Base-by-base conservation (phyloP, 2,113 vertebrate species). In the Hypocryptadius cinnamomeus region DNA sequence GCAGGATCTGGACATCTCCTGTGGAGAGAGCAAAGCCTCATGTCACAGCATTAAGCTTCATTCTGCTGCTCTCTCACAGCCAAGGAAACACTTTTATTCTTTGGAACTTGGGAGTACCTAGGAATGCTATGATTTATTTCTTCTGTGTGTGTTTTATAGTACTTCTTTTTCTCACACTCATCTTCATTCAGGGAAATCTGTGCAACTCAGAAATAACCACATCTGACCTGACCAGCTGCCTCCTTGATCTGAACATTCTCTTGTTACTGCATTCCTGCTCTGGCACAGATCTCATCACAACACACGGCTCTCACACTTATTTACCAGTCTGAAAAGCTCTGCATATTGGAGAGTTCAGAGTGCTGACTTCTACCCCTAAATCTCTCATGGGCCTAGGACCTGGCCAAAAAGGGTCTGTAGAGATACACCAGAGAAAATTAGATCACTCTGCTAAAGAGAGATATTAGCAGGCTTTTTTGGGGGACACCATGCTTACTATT, bases 241-340 rank as follows among this genome's bases (percentile, higher is more conserved):
- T 0, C 0, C 47, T 54, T 37, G 27, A 39, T 40, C 48, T 40
- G 37, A 77, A 28, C 21, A 9, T 39, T 31, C 28, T 28, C 51
- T 60, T 39, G 13, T 64, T 22, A 48, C 37, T 28, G 44, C 59
- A 42, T 30, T 53, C n/a, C 15, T 78, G 42, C 30, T 35, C 54
- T 53, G 71, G 66, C 71, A 79, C 68, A 56, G 66, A 31, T 48
- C 66, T 76, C 21, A 72, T 0, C 70, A 24, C 17, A 53, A 16
- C 73, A 48, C 42, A 39, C 74, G 65, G 6, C 51, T 79, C 77
- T 74, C 28, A 24, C 42, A 5, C 14, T 35, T 40, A 37, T 12
- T 71, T 56, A 31, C 56, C 37, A 20, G 21, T 53, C 54, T 72
- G 47, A 54, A 71, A 59, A 64, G 61, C 22, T 76, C 45, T 81